Percentiles rank a stretch among this genome's conserved stretches.
Conservation (phyloP, 1,140 invertebrate species). For the Aculops lycopersici region DNA sequence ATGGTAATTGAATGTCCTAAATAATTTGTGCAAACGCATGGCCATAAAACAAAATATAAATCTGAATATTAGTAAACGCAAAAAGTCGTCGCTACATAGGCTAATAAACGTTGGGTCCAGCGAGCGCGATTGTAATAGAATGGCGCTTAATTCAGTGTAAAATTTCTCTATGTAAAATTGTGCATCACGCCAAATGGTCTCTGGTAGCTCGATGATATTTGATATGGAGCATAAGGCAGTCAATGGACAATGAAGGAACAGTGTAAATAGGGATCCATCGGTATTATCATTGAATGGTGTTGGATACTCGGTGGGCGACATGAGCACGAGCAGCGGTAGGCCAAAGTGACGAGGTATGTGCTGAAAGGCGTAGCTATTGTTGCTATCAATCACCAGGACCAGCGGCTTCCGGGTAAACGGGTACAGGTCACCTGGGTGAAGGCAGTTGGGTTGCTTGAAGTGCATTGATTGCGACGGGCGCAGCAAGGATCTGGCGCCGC, state of each 20-base stretch:
- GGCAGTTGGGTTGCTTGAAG: constrained; percentile 15
- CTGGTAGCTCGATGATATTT: constrained; percentile 47
- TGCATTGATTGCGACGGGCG: background rate
- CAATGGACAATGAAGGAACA: constrained; percentile 72
- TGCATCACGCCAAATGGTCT: constrained; percentile 61
- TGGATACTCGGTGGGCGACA: constrained; percentile 68
- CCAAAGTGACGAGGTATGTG: constrained; percentile 69
- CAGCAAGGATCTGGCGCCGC: background rate
- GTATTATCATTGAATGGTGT: constrained; percentile 50
- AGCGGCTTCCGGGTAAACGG: constrained; percentile 64
- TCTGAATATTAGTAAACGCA: constrained; percentile 47
- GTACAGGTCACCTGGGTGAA: constrained; percentile 70
- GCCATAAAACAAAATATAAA: constrained; percentile 75
- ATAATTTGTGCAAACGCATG: constrained; percentile 43
- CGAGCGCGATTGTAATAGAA: constrained; percentile 37
- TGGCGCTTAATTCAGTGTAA: constrained; percentile 47
- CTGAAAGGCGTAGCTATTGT: constrained; percentile 75
- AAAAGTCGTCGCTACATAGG: constrained; percentile 76
- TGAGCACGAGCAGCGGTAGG: constrained; percentile 65
- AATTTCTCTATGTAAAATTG: constrained; percentile 57
- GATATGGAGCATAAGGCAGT: constrained; percentile 71
- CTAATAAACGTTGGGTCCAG: constrained; percentile 48
- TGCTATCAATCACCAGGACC: constrained; percentile 71
- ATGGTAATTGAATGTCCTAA: constrained; percentile 32
- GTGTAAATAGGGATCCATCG: constrained; percentile 66